Evolutionary conservation across 2,888 invertebrate genomes (phyloP).

Genomic region (Agonopterix heracliana): DNA sequence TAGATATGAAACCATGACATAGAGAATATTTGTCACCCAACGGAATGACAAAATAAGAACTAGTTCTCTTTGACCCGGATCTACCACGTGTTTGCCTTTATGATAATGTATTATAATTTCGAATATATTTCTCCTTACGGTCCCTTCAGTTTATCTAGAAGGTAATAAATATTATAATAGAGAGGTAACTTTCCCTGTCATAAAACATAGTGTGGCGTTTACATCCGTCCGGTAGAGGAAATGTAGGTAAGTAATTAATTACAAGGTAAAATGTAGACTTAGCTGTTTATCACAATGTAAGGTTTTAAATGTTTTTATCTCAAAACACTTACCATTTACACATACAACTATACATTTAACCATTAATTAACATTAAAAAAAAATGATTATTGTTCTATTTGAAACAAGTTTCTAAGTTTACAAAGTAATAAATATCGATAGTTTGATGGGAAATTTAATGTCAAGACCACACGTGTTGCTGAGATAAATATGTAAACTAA

Average conservation of each 20-base stretch:
- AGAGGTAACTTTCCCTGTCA: slow-evolving; percentile 8
- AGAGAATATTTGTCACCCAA: slow-evolving; percentile 24
- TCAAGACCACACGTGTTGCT: too few relatives aligned
- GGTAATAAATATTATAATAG: slow-evolving; percentile 7
- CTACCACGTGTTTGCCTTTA: slow-evolving; percentile 38
- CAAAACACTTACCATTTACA: too few relatives aligned
- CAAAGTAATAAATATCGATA: too few relatives aligned
- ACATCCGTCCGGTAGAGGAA: not conserved
- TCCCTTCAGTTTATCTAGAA: slow-evolving; percentile 17
- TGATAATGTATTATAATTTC: slow-evolving; percentile 4
- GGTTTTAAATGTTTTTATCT: too few relatives aligned
- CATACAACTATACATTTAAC: too few relatives aligned
- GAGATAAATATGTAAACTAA: too few relatives aligned
- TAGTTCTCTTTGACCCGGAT: slow-evolving; percentile 64
- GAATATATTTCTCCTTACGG: slow-evolving; percentile 4
- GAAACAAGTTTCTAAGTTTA: too few relatives aligned
- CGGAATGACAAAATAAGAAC: slow-evolving; percentile 41
- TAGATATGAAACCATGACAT: slow-evolving; percentile 11
- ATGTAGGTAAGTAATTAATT: not conserved
- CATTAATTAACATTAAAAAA: too few relatives aligned
- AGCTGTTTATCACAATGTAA: too few relatives aligned
- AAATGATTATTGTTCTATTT: too few relatives aligned
- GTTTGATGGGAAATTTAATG: too few relatives aligned
- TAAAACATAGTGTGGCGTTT: not conserved
- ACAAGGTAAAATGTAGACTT: too few relatives aligned